Evolutionary conservation across 2,888 invertebrate genomes (phyloP), one percentile per base, ranked within the genome.

Genomic region (Cetonia aurata): DNA sequence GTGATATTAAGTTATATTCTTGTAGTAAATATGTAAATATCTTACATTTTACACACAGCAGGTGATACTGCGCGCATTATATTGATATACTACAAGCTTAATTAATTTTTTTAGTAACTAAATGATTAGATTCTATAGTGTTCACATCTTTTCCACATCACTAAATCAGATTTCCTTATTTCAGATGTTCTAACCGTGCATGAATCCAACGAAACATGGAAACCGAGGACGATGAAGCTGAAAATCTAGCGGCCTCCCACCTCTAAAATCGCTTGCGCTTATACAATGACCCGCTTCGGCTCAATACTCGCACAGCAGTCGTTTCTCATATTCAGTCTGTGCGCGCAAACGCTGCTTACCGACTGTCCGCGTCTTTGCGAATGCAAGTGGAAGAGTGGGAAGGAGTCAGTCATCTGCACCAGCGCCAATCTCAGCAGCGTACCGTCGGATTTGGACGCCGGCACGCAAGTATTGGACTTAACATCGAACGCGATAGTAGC

Each of bases 331-430:
- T 77, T 82, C 71, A 79, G 80, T 73, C 80, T 79, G 73, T 80
- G 79, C 75, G 86, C 87, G 78, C 85, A 86, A 80, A 80, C 81
- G 75, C 75, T 82, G 33, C 79, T 85, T 75, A 89, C 90, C 80
- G 91, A 91, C 78, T 93, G 93, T 82, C 93, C 93, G 66, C 88
- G 88, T 73, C 87, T 90, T 78, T 95, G 95, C 86, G 93, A 94
- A 85, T 95, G 95, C 88, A 94, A 94, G 85, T 95, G 95, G 95
- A 93, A 93, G 83, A 91, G 91, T 81, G 94, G 94, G 79, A 95
- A 95, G 84, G 94, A 94, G 85, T 92, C 93, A 60, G 94, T 93
- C 70, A 87, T 92, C 78, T 95, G 95, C 86, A 88, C 89, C 78
- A 91, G 90, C 82, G 92, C 92, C 72, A 92, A 92, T 81, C 88